A percentile compares a stretch with the other conserved stretches of the same genome.
Conservation (phyloP, 2,888 invertebrate genomes). For the Artemia sp. region DNA sequence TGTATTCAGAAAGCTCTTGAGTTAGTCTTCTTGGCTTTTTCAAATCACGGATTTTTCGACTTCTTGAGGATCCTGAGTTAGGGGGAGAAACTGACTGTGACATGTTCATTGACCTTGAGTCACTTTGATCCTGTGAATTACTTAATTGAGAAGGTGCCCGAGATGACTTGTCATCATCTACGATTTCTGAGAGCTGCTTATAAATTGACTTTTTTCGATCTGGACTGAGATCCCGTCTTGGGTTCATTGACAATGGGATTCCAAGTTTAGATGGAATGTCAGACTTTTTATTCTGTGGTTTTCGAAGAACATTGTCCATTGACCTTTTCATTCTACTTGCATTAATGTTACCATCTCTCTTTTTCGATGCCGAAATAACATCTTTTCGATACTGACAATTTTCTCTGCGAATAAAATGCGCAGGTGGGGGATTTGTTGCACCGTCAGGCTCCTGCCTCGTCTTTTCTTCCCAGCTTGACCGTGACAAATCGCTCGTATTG, state of each 20-base stretch:
- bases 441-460: slow-evolving; percentile 29
- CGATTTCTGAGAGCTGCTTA: slow-evolving; percentile 21
- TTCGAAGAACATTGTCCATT: not conserved
- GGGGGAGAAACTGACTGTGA: not conserved
- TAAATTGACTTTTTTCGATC: slow-evolving; percentile 22
- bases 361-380: slow-evolving; percentile 21
- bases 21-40: slow-evolving; percentile 35
- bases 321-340: not conserved
- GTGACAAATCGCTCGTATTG: not conserved
- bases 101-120: not conserved
- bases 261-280: not conserved
- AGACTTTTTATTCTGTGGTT: not conserved
- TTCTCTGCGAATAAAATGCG: not conserved
- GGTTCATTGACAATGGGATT: slow-evolving; percentile 8
- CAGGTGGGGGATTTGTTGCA: slow-evolving; percentile 26
- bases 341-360: slow-evolving; percentile 19
- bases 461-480: not conserved
- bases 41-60: slow-evolving; percentile 13
- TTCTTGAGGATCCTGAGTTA: slow-evolving; percentile 1
- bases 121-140: not conserved
- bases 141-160: not conserved
- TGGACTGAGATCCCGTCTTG: not conserved
- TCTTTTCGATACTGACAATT: slow-evolving; percentile 19
- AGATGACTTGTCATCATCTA: slow-evolving; percentile 19
- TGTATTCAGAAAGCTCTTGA: slow-evolving; percentile 41